These are phyloP conservation scores for Eugnorisma glareosa DNA, from an alignment of 2,888 invertebrate genomes.

Conservation along the genomic window DNA sequence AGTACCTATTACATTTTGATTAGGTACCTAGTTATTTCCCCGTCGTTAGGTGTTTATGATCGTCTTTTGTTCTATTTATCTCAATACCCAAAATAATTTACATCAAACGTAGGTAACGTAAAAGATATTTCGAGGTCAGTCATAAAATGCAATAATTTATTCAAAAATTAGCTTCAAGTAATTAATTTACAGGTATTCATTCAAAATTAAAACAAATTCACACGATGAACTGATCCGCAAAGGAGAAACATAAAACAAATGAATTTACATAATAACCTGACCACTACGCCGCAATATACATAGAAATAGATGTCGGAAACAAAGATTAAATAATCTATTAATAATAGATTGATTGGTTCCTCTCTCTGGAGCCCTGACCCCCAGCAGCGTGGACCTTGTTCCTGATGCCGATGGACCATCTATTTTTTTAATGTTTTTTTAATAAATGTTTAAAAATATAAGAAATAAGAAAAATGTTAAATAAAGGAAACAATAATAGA, in stretches of 20 bases:
- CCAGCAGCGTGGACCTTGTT: too few species aligned
- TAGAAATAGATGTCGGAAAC: too few species aligned
- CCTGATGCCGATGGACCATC: too few species aligned
- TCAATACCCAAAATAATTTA: neutral
- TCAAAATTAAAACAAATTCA: conserved; percentile 11
- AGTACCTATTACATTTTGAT: neutral
- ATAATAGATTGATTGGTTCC: too few species aligned
- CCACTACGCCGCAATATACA: neutral
- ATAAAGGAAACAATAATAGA: too few species aligned
- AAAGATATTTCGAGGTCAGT: conserved; percentile 27
- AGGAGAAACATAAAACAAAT: neutral
- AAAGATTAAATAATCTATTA: too few species aligned
- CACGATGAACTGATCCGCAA: neutral
- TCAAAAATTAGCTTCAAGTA: conserved; percentile 2
- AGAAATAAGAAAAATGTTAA: too few species aligned
- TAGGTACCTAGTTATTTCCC: neutral
- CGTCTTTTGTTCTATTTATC: conserved; percentile 3
- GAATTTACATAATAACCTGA: neutral
- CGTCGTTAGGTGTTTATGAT: neutral
- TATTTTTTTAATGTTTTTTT: too few species aligned
- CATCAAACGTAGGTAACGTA: neutral
- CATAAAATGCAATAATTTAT: neutral
- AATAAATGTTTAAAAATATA: too few species aligned
- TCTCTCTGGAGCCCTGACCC: too few species aligned
- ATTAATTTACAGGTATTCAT: conserved; percentile 30